Evolutionary conservation across 2,888 invertebrate species (phyloP), one percentile per base, ranked within the genome.

Genomic region (Macaria notata): DNA sequence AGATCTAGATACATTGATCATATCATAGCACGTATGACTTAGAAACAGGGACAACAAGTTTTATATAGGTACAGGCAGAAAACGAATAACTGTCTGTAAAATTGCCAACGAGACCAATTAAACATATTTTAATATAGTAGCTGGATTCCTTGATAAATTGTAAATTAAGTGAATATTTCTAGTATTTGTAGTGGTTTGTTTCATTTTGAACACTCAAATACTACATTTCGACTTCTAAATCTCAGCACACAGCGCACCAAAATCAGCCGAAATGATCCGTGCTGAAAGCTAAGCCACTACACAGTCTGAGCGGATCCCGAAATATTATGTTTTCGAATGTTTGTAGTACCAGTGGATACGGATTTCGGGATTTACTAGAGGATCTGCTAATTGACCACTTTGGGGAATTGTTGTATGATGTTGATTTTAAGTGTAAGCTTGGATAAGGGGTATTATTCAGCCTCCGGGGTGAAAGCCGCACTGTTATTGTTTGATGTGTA

Each of bases 261-360:
- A 19, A 19, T 19, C 19, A 5, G 4, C 8, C 38, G 49, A 50
- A 55, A 59, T 64, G 61, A 61, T 63, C 54, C 56, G 59, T 61
- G 54, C 42, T 55, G 42, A 55, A 59, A 47, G 55, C 54, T 56
- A 56, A 62, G 56, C 54, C 60, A 61, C 59, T 65, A 46, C 54
- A 46, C 54, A 53, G 55, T 62, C 31, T 58, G 56, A 62, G 64
- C 55, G 52, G 64, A 49, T 59, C 55, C 53, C 46, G 51, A 44
- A 59, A 54, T 63, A 59, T 58, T 61, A 62, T 56, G 55, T 54
- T 57, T 54, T 59, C 42, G 53, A 57, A 61, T 59, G 49, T 62
- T 58, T 56, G 57, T 41, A 55, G 44, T 55, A 49, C 41, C 54
- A 19, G 51, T 54, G 45, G 36, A 41, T 59, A 47, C 50, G 51